Percentiles rank a stretch among this genome's conserved stretches.
Evolutionary conservation across 2,113 vertebrate species (phyloP).

Genomic region (Rhea americana): DNA sequence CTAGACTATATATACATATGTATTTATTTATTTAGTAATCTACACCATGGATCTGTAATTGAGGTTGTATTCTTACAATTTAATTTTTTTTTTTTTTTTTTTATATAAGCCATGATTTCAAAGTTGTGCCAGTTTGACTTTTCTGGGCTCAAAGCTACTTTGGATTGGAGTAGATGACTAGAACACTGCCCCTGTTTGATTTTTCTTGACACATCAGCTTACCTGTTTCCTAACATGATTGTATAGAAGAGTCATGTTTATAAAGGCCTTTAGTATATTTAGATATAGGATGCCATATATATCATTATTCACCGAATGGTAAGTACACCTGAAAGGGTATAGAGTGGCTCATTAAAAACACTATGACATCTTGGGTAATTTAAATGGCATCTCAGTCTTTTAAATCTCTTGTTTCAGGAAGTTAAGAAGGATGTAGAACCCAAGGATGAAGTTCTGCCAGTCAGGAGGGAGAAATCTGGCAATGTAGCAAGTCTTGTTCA

Average conservation of each 20-base stretch:
- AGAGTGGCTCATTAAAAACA: background rate
- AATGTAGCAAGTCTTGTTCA: conserved; percentile 94
- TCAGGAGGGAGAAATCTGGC: conserved; percentile 85
- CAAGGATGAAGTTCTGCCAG: conserved; percentile 81
- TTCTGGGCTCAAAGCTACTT: background rate
- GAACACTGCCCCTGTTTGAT: background rate
- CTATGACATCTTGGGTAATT: background rate
- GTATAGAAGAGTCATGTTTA: background rate
- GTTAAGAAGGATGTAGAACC: conserved; percentile 86
- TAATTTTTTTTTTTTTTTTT: too few relatives aligned
- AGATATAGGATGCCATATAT: background rate
- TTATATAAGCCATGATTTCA: accelerated
- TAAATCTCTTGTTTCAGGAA: conserved; percentile 78
- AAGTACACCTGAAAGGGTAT: background rate
- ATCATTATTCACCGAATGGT: background rate
- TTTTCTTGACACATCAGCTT: background rate
- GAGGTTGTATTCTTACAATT: background rate
- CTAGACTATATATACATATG: too few relatives aligned
- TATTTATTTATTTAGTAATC: background rate
- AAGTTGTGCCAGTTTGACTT: background rate
- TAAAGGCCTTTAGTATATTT: background rate
- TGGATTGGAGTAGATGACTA: background rate
- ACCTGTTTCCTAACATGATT: background rate
- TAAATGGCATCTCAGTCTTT: background rate
- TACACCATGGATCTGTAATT: background rate